Conservation (phyloP, 1,140 invertebrate species). For the Oryzaephilus surinamensis region DNA sequence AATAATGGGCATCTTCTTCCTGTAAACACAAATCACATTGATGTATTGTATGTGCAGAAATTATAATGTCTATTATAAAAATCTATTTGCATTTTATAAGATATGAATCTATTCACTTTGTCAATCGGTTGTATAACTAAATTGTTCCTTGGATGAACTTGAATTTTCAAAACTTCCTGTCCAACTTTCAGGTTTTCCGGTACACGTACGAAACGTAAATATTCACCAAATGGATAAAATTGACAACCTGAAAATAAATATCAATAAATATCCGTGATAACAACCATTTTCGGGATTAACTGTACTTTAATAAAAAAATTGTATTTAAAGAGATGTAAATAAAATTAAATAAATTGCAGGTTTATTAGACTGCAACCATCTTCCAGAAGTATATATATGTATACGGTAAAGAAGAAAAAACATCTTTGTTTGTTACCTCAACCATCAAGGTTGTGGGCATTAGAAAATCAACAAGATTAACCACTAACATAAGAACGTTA, state of each 20-base stretch:
- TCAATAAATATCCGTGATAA: too few species aligned
- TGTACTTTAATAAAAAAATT: constrained; percentile 6
- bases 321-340: background rate
- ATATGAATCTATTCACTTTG: constrained; percentile 40
- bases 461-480: too few species aligned
- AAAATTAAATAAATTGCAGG: background rate
- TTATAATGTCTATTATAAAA: background rate
- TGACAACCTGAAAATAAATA: constrained; percentile 60
- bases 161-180: constrained; percentile 56
- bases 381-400: background rate
- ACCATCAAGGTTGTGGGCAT: too few species aligned
- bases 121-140: constrained; percentile 60
- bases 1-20: constrained; percentile 40
- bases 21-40: constrained; percentile 10
- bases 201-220: constrained; percentile 63
- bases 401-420: too few species aligned
- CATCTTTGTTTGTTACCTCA: too few species aligned
- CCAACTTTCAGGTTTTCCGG: constrained; percentile 58
- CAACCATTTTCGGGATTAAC: too few species aligned
- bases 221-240: constrained; percentile 66
- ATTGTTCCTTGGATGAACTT: constrained; percentile 63
- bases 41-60: constrained; percentile 1
- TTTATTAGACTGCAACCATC: background rate
- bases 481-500: too few species aligned
- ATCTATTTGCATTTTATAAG: background rate